Evolutionary conservation across 53 echinoderm and acorn worm genomes (phyloP).

Genomic region (Actinopyga echinites): DNA sequence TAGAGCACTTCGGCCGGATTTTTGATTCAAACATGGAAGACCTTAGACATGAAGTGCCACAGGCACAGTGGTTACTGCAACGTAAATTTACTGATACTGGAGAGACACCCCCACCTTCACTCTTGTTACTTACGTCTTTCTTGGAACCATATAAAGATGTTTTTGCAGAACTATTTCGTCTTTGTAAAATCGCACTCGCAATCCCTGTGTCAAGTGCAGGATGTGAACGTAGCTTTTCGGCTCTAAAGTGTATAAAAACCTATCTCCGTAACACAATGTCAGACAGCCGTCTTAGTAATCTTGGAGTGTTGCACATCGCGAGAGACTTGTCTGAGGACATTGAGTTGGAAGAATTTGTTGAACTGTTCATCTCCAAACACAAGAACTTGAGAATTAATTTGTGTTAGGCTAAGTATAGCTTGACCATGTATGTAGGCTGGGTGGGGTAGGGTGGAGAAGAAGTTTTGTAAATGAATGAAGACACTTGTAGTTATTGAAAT

Average conservation of each 20-base stretch:
- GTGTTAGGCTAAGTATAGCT: not conserved
- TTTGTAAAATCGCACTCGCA: conserved; percentile 21
- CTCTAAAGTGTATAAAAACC: not conserved
- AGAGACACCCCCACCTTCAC: conserved; percentile 6
- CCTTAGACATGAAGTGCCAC: not conserved
- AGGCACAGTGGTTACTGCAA: not conserved
- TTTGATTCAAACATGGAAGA: conserved; percentile 13
- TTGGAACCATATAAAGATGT: conserved; percentile 13
- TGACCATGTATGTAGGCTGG: too few species aligned
- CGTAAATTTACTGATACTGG: conserved; percentile 14
- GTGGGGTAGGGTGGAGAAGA: too few species aligned
- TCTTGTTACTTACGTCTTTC: not conserved
- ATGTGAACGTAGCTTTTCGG: conserved; percentile 16
- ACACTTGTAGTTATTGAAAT: too few species aligned
- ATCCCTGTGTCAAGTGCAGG: conserved; percentile 22
- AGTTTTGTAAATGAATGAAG: too few species aligned
- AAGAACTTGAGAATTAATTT: conserved; percentile 2
- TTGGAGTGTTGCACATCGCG: conserved; percentile 10
- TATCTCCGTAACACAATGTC: not conserved
- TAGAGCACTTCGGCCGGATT: not conserved
- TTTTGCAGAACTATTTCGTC: conserved; percentile 23
- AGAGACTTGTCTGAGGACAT: conserved; percentile 7
- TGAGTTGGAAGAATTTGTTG: not conserved
- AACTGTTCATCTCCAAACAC: not conserved
- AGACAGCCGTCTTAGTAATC: conserved; percentile 17